phyloP scores from a whole-genome alignment of 2,888 invertebrate species.

The Drosophila pegasa region DNA sequence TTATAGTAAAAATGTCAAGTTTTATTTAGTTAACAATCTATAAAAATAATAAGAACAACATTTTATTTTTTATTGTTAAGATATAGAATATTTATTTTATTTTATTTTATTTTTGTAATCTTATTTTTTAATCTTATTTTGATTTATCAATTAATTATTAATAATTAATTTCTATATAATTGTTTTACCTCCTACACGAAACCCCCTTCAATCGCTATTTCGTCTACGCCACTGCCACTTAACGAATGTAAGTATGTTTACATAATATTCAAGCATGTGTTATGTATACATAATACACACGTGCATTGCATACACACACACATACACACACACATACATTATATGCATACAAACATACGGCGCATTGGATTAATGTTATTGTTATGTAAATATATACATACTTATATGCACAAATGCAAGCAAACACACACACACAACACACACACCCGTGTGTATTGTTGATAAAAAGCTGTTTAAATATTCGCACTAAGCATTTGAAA shows the following conservation, averaged over 20 bases:
- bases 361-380: conserved; percentile 11
- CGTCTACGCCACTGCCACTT: conserved; percentile 21
- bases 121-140: no score
- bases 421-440: conserved; percentile 6
- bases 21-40: no score
- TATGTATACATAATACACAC: conserved; percentile 37
- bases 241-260: conserved; percentile 32
- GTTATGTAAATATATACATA: conserved; percentile 36
- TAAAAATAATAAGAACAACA: no score
- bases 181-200: neutral
- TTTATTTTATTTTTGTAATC: no score
- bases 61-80: no score
- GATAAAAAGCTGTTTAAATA: conserved; percentile 66
- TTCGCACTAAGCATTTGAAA: conserved; percentile 53
- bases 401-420: conserved; percentile 17
- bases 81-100: no score
- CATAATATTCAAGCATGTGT: conserved; percentile 30
- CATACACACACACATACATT: neutral
- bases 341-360: neutral
- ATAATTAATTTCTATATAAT: neutral
- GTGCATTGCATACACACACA: conserved; percentile 7
- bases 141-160: no score
- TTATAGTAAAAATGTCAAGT: no score
- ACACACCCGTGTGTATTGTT: conserved; percentile 34
- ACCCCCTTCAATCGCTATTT: neutral